Evolutionary conservation across 2,797 vertebrate species (phyloP).

Genomic region (Alcedo atthis): DNA sequence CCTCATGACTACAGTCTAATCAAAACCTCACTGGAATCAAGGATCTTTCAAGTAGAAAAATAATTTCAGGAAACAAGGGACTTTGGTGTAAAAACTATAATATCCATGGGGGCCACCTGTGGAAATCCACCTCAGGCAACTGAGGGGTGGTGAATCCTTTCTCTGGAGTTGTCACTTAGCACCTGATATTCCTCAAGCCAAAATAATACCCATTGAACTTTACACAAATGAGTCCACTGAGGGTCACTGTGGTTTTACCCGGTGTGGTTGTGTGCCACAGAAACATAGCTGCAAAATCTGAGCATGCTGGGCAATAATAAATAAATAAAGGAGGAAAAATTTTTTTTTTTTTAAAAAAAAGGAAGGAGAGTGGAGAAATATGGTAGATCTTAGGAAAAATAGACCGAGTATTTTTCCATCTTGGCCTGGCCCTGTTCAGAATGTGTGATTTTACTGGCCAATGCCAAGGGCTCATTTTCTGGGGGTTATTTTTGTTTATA

Average conservation of each 20-base stretch:
- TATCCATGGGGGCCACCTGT: background rate
- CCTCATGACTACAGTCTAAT: background rate
- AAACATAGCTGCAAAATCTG: background rate
- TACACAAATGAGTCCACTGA: background rate
- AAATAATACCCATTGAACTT: background rate
- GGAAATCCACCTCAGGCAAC: background rate
- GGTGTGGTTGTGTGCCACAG: rapidly evolving
- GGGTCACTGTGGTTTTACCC: background rate
- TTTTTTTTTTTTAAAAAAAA: no score
- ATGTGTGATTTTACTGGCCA: slow-evolving; percentile 41
- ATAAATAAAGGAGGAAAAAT: no score
- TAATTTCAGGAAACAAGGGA: background rate
- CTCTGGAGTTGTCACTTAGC: background rate
- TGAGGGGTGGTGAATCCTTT: background rate
- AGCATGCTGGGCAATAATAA: background rate
- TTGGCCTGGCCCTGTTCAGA: background rate
- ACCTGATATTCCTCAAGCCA: background rate
- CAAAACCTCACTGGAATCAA: background rate
- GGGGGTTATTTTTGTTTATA: slow-evolving; percentile 62
- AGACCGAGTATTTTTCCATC: slow-evolving; percentile 46
- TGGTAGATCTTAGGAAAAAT: slow-evolving; percentile 38
- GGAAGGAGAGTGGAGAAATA: background rate
- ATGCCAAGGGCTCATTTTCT: slow-evolving; percentile 35
- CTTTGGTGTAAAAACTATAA: rapidly evolving
- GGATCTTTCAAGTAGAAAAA: background rate